Conservation (phyloP, 2,888 invertebrate species). For the Sphaerophoria rueppellii region DNA sequence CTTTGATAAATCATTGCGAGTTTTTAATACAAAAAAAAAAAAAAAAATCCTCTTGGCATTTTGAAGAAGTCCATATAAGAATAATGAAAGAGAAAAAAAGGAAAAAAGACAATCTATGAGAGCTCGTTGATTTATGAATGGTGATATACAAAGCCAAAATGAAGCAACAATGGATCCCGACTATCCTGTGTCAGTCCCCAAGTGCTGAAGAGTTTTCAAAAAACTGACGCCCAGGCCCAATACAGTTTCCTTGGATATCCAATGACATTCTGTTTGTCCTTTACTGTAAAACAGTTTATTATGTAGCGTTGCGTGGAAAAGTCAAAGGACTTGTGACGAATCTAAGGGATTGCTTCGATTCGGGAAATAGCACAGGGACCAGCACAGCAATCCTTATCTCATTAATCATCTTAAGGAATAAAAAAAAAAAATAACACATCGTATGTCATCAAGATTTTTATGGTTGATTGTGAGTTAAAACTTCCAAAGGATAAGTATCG, state of each 20-base stretch:
- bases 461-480: slow-evolving; percentile 53
- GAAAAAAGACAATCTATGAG: slow-evolving; percentile 44
- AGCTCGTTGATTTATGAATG: slow-evolving; percentile 71
- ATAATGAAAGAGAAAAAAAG: slow-evolving; percentile 31
- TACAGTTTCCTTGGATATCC: slow-evolving; percentile 38
- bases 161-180: slow-evolving; percentile 63
- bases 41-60: slow-evolving; percentile 36
- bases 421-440: slow-evolving; percentile 61
- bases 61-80: slow-evolving; percentile 24
- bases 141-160: slow-evolving; percentile 31
- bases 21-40: slow-evolving; percentile 63
- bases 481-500: slow-evolving; percentile 44
- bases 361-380: slow-evolving; percentile 23
- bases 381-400: slow-evolving; percentile 55
- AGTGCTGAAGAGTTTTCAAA: slow-evolving; percentile 39
- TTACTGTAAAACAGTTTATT: slow-evolving; percentile 60
- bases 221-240: slow-evolving; percentile 27
- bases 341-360: slow-evolving; percentile 50
- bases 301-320: slow-evolving; percentile 69
- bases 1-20: slow-evolving; percentile 65
- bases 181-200: slow-evolving; percentile 66
- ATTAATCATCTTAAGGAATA: slow-evolving; percentile 65
- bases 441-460: slow-evolving; percentile 71
- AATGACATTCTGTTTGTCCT: slow-evolving; percentile 47
- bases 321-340: slow-evolving; percentile 72